Percentiles rank a stretch among this genome's conserved stretches.
Evolutionary conservation across 2,888 invertebrate genomes (phyloP).

Genomic region (Crossocerus cetratus): DNA sequence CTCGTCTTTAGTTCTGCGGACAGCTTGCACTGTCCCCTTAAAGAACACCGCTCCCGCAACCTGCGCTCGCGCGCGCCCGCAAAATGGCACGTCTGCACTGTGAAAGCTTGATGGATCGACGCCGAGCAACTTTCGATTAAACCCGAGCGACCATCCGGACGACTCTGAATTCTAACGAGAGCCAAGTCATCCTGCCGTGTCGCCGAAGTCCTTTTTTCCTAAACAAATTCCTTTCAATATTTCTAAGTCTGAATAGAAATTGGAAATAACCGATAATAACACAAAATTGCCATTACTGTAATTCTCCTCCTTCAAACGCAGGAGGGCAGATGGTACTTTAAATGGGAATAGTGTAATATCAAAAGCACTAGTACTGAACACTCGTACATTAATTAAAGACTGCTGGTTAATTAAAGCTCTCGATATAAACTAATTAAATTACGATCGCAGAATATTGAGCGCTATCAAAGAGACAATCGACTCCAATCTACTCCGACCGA

Average conservation of each 20-base stretch:
- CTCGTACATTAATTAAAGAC: not conserved
- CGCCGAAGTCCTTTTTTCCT: not conserved
- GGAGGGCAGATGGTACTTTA: too few species aligned
- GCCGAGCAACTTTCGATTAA: constrained; percentile 34
- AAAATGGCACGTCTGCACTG: constrained; percentile 27
- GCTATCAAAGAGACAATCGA: too few species aligned
- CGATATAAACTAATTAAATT: too few species aligned
- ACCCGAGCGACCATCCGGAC: constrained; percentile 10
- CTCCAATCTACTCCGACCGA: too few species aligned
- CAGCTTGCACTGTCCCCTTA: constrained; percentile 11
- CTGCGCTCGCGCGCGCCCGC: constrained; percentile 9
- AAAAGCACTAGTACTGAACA: too few species aligned
- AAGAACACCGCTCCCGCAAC: constrained; percentile 23
- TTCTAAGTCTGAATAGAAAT: too few species aligned
- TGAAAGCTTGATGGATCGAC: constrained; percentile 42
- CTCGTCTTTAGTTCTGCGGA: constrained; percentile 30
- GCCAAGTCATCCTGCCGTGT: not conserved
- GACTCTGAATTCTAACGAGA: not conserved
- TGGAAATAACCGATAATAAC: too few species aligned
- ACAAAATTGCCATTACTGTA: too few species aligned
- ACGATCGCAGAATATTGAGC: too few species aligned
- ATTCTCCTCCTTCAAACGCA: too few species aligned
- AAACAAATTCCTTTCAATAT: too few species aligned
- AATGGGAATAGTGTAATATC: too few species aligned
- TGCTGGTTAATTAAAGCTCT: not conserved